Percentiles rank a stretch among this genome's conserved stretches.
phyloP scores from a whole-genome alignment of 2,113 vertebrate genomes.

The Coryphaenoides rupestris region DNA sequence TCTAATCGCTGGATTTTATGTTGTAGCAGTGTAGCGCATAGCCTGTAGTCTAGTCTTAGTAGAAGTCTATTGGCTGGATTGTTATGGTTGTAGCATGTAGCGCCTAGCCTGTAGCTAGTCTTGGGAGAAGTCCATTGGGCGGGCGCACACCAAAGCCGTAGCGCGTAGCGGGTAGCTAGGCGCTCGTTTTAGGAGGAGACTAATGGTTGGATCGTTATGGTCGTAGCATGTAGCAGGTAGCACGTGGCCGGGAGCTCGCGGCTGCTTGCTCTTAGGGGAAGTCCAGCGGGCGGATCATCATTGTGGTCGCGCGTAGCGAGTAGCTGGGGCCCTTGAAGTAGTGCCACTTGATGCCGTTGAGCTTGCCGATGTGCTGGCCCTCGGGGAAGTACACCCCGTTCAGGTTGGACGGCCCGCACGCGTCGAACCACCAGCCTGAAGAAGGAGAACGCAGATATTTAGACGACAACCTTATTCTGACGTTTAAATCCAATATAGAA shows the following conservation, averaged over 20 bases:
- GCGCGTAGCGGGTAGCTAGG: conserved; percentile 91
- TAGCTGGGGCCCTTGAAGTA: conserved; percentile 98
- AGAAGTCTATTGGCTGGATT: conserved; percentile 91
- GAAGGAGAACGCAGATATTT: background rate
- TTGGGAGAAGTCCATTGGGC: conserved; percentile 86
- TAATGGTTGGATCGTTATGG: conserved; percentile 93
- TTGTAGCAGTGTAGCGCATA: conserved; percentile 92
- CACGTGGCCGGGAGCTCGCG: conserved; percentile 96
- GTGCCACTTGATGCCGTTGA: conserved; percentile 98
- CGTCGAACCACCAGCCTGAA: conserved; percentile 98
- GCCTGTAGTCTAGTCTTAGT: conserved; percentile 77
- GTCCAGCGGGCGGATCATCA: conserved; percentile 94
- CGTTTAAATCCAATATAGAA: too few species aligned
- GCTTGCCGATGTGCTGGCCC: conserved; percentile 91
- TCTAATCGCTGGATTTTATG: conserved; percentile 94
- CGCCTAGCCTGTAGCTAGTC: conserved; percentile 86
- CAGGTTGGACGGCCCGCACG: conserved; percentile 95
- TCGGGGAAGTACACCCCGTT: conserved; percentile 95
- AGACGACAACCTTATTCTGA: background rate
- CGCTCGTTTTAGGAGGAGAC: conserved; percentile 83
- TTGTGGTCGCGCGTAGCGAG: conserved; percentile 86
- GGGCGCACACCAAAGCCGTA: conserved; percentile 96
- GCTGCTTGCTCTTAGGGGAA: conserved; percentile 97
- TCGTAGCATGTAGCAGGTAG: conserved; percentile 88
- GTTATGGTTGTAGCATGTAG: conserved; percentile 97